Conservation (phyloP, 1,140 invertebrate species). For the Caerostris darwini region DNA sequence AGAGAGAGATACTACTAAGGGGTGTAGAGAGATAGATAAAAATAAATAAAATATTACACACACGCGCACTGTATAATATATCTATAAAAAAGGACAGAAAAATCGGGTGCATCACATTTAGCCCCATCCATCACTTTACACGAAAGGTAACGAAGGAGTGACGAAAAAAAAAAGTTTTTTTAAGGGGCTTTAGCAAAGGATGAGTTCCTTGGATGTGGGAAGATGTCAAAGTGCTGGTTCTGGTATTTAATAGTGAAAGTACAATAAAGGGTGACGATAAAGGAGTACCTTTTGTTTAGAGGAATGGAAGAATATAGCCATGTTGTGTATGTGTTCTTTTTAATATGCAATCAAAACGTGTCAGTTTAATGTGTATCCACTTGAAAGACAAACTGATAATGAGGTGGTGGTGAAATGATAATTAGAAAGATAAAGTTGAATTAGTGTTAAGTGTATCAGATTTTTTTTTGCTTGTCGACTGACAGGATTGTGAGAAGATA, state of each 20-base stretch:
- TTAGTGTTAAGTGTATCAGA: neutral
- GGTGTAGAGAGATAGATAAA: constrained; percentile 38
- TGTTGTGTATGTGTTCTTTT: neutral
- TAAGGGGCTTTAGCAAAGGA: constrained; percentile 9
- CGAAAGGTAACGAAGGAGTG: constrained; percentile 51
- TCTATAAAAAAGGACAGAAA: constrained; percentile 30
- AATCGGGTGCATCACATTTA: constrained; percentile 52
- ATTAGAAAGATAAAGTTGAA: neutral
- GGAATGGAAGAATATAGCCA: too few relatives aligned
- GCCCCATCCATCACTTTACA: constrained; percentile 53
- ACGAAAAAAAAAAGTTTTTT: constrained; percentile 44
- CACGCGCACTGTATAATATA: constrained; percentile 23
- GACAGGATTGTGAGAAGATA: too few relatives aligned
- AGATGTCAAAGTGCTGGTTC: constrained; percentile 64
- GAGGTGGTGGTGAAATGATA: constrained; percentile 12
- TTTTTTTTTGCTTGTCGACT: neutral
- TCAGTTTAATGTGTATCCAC: neutral
- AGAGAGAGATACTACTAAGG: constrained; percentile 57
- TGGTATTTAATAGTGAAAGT: constrained; percentile 65
- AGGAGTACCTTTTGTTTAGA: neutral
- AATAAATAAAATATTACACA: constrained; percentile 61
- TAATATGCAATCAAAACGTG: neutral
- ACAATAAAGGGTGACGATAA: neutral
- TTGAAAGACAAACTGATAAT: constrained; percentile 40
- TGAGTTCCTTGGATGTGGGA: neutral